Conservation (phyloP, 2,888 invertebrate genomes). For the Orchestes rusci region DNA sequence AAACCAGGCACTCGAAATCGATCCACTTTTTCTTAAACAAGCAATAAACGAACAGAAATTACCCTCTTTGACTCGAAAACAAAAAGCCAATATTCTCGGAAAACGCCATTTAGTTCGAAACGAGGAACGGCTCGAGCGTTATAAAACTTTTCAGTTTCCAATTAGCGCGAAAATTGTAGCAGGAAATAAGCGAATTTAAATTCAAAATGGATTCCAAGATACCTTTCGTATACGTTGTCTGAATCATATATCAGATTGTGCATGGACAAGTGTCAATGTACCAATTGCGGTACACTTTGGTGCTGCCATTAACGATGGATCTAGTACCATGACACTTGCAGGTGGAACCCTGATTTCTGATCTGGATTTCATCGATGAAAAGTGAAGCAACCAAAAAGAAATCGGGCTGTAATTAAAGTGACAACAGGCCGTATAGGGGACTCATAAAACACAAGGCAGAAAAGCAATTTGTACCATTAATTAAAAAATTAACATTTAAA, state of each 20-base stretch:
- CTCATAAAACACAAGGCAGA: slow-evolving; percentile 43
- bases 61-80: too few species aligned
- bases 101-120: slow-evolving; percentile 6
- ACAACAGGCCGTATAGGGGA: slow-evolving; percentile 33
- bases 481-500: slow-evolving; percentile 49
- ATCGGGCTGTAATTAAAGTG: slow-evolving; percentile 33
- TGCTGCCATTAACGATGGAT: too few species aligned
- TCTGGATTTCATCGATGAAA: slow-evolving; percentile 33
- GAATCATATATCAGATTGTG: too few species aligned
- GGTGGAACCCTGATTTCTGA: slow-evolving; percentile 23
- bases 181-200: slow-evolving; percentile 35
- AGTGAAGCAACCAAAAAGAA: slow-evolving; percentile 16
- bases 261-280: too few species aligned
- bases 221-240: slow-evolving; percentile 20
- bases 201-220: slow-evolving; percentile 29
- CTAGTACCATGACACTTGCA: too few species aligned
- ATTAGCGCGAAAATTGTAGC: slow-evolving; percentile 28
- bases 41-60: too few species aligned
- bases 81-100: too few species aligned
- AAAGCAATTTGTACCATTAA: slow-evolving; percentile 48
- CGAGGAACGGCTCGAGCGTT: slow-evolving; percentile 6
- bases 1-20: too few species aligned
- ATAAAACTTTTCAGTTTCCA: slow-evolving; percentile 28
- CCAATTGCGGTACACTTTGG: too few species aligned
- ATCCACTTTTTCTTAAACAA: too few species aligned